Conservation (phyloP, 2,888 invertebrate genomes). For the Arctia plantaginis region DNA sequence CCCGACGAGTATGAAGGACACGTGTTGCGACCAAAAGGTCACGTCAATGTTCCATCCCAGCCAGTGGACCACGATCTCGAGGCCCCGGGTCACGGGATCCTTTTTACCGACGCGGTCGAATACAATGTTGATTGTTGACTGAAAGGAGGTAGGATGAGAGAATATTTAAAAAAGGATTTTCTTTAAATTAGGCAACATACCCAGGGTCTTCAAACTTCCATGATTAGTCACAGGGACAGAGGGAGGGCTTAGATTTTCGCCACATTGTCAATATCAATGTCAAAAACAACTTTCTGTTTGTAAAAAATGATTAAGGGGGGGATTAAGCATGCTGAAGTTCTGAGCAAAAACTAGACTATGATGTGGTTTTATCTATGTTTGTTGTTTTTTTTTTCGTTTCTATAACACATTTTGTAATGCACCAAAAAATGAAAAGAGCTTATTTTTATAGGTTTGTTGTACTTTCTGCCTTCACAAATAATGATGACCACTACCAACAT, state of each 20-base stretch:
- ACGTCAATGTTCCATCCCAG: constrained; percentile 98
- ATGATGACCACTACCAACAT: neutral
- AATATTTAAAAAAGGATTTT: neutral
- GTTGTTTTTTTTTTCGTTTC: no score
- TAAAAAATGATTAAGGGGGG: no score
- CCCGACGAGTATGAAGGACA: constrained; percentile 98
- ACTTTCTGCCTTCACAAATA: neutral
- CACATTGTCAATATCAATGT: no score
- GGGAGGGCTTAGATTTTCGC: no score
- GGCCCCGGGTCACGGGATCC: constrained; percentile 98
- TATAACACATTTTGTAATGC: no score
- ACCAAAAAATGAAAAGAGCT: no score
- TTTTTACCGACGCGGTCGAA: constrained; percentile 99
- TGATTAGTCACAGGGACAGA: no score
- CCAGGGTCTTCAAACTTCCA: no score
- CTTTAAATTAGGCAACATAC: neutral
- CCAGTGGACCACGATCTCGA: constrained; percentile 98
- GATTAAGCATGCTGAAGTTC: no score
- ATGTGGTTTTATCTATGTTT: no score
- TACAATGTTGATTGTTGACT: constrained; percentile 99
- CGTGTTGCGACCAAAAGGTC: constrained; percentile 99
- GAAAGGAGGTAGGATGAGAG: constrained; percentile 52
- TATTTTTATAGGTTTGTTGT: neutral
- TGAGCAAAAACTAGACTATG: no score
- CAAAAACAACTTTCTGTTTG: no score